A percentile compares a stretch with the other conserved stretches of the same genome.
These are phyloP conservation scores for Dolichallabes microphthalmus DNA, from an alignment of 2,113 vertebrate species.

Conservation along the genomic window DNA sequence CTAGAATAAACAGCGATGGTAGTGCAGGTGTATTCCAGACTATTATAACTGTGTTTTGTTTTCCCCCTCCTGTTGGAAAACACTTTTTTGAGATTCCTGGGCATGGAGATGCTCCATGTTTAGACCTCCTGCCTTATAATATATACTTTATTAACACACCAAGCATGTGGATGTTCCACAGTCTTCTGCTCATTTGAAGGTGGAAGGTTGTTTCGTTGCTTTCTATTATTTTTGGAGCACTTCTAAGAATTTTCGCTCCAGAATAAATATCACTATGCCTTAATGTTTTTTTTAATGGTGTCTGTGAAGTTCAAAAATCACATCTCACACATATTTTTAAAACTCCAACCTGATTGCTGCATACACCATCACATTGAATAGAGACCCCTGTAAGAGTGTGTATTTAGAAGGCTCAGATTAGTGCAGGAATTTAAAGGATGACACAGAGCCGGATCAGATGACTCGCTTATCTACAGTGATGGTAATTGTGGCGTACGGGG, in stretches of 20 bases:
- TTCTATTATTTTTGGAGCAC: background rate
- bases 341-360: background rate
- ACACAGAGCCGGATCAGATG: conserved; percentile 4
- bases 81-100: background rate
- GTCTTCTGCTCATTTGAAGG: background rate
- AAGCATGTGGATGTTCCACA: background rate
- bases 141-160: background rate
- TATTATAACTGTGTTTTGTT: background rate
- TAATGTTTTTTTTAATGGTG: background rate
- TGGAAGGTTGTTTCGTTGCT: background rate
- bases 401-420: background rate
- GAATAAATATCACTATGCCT: background rate
- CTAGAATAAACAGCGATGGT: background rate
- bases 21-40: background rate
- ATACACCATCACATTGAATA: background rate
- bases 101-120: background rate
- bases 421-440: background rate
- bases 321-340: background rate
- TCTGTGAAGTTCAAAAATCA: background rate
- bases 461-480: background rate
- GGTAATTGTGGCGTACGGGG: background rate
- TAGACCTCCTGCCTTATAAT: too few relatives aligned
- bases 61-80: background rate
- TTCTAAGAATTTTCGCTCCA: background rate
- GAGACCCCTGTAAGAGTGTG: background rate